Evolutionary conservation across 2,113 vertebrate species (phyloP), one percentile per base, ranked within the genome.

Genomic region (Scomber colias): DNA sequence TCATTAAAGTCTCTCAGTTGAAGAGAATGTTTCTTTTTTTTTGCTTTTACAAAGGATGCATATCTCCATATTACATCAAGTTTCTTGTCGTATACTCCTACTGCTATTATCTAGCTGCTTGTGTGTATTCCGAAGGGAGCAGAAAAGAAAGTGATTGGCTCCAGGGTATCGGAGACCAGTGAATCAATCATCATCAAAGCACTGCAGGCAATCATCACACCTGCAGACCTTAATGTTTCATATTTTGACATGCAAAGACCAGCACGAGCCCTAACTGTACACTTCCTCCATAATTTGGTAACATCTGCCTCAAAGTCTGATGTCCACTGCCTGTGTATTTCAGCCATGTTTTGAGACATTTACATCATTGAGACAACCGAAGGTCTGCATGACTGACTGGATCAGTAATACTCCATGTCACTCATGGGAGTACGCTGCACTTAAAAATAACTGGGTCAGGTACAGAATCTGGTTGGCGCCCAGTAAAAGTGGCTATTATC

Each of bases 331-430:
- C 69, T 40, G 35, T 76, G 35, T 59, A 48, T 76, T 19, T 48
- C 21, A 60, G 15, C 14, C 11, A 46, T 65, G 8, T 56, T 77
- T 71, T 49, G 53, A 71, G 77, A 56, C 16, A 19, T 48, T 54
- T 69, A 21, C 3, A 3, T 50, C 17, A 51, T 76, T 73, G 30
- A 45, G 31, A 9, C 55, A 61, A 80, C 55, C 62, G 63, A 69
- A 65, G 27, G 24, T 56, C 79, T 48, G 63, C 40, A 56, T 80
- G 68, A 19, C 73, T 50, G 30, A 55, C 61, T 56, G n/a, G 17
- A 68, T 59, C 46, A 19, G 62, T 65, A 59, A 77, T 54, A 30
- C 48, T 24, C 65, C 11, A 49, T 60, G 57, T 65, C 78, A 16
- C 27, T 84, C 60, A 54, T 30, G 16, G 35, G 19, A 27, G 19